Evolutionary conservation across 1,140 invertebrate genomes (phyloP), one percentile per base, ranked within the genome.

Genomic region (Ceratina calcarata): DNA sequence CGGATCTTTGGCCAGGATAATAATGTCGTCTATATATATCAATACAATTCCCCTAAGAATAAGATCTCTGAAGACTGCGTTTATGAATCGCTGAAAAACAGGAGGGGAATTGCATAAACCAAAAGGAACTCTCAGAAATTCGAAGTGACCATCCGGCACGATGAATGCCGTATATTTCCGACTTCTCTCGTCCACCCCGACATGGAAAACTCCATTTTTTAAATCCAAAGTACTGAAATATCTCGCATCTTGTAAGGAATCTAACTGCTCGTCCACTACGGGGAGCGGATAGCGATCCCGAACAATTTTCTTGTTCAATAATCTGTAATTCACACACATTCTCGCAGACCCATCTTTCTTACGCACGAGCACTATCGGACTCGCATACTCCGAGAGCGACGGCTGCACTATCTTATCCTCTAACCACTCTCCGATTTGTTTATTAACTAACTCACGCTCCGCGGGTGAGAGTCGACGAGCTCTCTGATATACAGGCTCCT

Each of bases 51-150:
- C 37, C 0, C 70, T 16, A 3, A 18, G 24, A 15, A 77, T 61
- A 2, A 83, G 20, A 0, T 77, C 67, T 60, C 45, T 66, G 13
- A 80, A 80, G 27, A 80, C 37, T 8, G 60, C 61, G 32, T 74
- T 74, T n/a, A 83, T 80, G 45, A 53, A 84, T 49, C 65, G 74
- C 22, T 84, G 82, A 51, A 84, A 84, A 27, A 78, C 58, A 0
- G 69, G 37, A 4, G 51, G 66, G 2, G 82, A 68, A 20, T 80
- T 69, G 58, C 74, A 73, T 12, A 83, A 58, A 16, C 64, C 78
- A 45, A 83, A 80, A 0, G 68, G 72, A 22, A 72, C 8, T 75
- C 22, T 61, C 20, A 64, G 22, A 20, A 73, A 73, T 32, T 73
- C 70, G 12, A 53, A 73, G 10, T 64, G 60, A 0, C 62, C 72